Evolutionary conservation across 2,113 vertebrate genomes (phyloP).

Genomic region (Mellivora capensis): DNA sequence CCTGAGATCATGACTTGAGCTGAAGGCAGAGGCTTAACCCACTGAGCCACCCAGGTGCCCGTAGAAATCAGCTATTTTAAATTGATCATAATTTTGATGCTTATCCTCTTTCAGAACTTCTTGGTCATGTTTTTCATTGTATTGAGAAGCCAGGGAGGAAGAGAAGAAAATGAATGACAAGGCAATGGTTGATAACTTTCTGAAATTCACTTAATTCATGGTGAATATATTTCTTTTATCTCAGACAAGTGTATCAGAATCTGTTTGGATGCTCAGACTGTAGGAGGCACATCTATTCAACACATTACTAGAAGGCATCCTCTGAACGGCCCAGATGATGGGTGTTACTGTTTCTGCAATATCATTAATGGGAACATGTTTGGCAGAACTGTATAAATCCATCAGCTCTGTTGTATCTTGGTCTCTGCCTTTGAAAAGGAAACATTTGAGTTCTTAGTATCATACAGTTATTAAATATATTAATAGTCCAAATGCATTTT

Average conservation of each 20-base stretch:
- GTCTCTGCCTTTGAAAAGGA: not conserved
- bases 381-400: not conserved
- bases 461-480: not conserved
- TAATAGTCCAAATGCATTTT: too few relatives aligned
- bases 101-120: not conserved
- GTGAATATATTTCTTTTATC: not conserved
- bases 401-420: not conserved
- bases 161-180: not conserved
- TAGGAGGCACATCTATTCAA: not conserved
- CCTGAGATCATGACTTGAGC: too few relatives aligned
- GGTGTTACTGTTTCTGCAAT: not conserved
- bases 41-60: too few relatives aligned
- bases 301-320: not conserved
- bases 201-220: not conserved
- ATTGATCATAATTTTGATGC: not conserved
- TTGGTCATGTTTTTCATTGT: not conserved
- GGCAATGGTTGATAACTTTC: not conserved
- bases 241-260: not conserved
- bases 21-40: too few relatives aligned
- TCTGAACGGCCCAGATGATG: not conserved
- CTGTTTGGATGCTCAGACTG: not conserved
- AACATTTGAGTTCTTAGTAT: not conserved
- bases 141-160: not conserved
- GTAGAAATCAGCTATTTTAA: not conserved
- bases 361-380: not conserved